Base-by-base conservation (phyloP, 2,797 vertebrate species). In the Sebastes matsubarae region DNA sequence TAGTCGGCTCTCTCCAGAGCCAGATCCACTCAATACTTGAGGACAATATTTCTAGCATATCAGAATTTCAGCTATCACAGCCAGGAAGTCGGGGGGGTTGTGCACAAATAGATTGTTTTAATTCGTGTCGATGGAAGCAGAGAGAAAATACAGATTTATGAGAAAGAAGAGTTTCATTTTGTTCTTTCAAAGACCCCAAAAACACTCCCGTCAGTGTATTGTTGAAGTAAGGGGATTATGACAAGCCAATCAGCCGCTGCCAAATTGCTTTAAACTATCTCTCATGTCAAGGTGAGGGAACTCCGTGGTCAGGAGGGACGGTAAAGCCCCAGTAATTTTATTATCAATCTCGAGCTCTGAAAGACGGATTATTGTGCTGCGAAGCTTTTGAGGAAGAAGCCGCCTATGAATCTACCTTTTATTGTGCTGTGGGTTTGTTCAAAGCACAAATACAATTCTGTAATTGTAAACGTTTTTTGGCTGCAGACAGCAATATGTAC, bases 401-500 rank as follows among this genome's bases (percentile, higher is more conserved):
- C 16, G 42, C 70, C 66, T 52, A 61, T 73, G 64, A 78, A 81
- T 91, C 90, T 80, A 89, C 79, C 77, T 91, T 83, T 79, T 67
- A 66, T 87, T 88, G 91, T 91, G 89, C 91, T 90, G 88, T 89
- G 85, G 87, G 92, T 90, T 92, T 90, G 87, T 89, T 92, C 88
- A 94, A 95, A 95, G 94, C 94, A 95, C 94, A 95, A 95, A 89
- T 79, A 87, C 81, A 82, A 86, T 77, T 90, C 80, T 91, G 86
- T 75, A 90, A 93, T 90, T 92, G 88, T 90, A 93, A 90, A 87
- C 34, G 24, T 77, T 87, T 86, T 52, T 50, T 42, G 90, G 90
- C 75, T 93, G 83, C 77, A 89, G 91, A 93, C 91, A 92, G 92
- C 91, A 95, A 94, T 93, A 94, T 93, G 82, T 93, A 91, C 81